Evolutionary conservation across 2,888 invertebrate genomes (phyloP).

Genomic region (Oeneis ivallda): DNA sequence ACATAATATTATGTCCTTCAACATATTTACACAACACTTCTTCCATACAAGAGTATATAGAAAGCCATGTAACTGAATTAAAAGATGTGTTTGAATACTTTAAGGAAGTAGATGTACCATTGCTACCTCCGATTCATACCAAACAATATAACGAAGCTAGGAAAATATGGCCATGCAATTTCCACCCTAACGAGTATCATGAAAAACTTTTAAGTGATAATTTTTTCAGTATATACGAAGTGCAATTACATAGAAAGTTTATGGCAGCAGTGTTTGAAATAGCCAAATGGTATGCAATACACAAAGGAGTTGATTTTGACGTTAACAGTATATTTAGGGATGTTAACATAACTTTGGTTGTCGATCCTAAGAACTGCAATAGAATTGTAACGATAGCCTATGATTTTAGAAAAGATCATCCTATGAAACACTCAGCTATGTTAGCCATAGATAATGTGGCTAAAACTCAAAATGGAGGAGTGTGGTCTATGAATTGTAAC

Average conservation of each 20-base stretch:
- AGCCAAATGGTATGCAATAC: conserved; percentile 57
- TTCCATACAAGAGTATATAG: conserved; percentile 65
- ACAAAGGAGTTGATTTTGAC: conserved; percentile 25
- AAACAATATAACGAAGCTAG: conserved; percentile 84
- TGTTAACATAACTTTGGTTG: conserved; percentile 80
- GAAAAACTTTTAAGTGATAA: conserved; percentile 84
- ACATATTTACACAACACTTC: conserved; percentile 46
- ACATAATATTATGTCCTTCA: conserved; percentile 80
- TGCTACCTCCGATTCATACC: conserved; percentile 83
- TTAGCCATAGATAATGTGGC: conserved; percentile 93
- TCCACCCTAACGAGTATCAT: conserved; percentile 89
- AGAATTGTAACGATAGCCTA: conserved; percentile 86
- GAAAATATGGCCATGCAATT: conserved; percentile 90
- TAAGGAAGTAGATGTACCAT: conserved; percentile 81
- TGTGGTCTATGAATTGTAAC: conserved; percentile 67
- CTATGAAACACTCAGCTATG: conserved; percentile 92
- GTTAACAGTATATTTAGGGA: conserved; percentile 42
- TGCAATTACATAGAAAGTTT: conserved; percentile 78
- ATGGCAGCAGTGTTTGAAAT: conserved; percentile 83
- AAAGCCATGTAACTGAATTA: conserved; percentile 71
- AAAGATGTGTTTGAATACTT: conserved; percentile 75
- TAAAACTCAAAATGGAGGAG: conserved; percentile 89
- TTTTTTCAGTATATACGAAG: conserved; percentile 81
- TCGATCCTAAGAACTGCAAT: conserved; percentile 84
- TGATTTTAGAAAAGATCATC: conserved; percentile 82